Base-by-base conservation (phyloP, 2,888 invertebrate species). In the Homarus gammarus region DNA sequence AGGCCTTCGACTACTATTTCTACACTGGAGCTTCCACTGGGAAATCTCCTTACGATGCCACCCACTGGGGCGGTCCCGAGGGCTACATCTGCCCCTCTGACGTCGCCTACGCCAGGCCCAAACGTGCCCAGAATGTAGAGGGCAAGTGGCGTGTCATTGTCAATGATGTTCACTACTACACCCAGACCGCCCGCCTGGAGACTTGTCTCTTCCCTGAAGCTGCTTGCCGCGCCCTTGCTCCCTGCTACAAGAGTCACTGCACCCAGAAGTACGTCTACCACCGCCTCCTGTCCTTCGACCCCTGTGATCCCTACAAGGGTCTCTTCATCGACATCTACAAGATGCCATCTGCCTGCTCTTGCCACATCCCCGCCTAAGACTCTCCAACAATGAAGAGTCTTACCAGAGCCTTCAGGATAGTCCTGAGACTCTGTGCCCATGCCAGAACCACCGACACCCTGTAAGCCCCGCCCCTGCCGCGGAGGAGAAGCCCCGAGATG, bases 251-350 rank as follows among this genome's bases (percentile, higher is more conserved):
- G 70, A 93, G 92, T 83, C 84, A 90, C 77, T 93, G 93, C 84
- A 88, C 92, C 33, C 93, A 93, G 90, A 92, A 93, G 92, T 92
- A 91, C 75, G 91, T 92, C 83, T 92, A 93, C 91, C 93, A 93
- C 90, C 92, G 93, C 40, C 89, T 93, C 88, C 92, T 93, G 18
- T 93, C 93, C 72, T 92, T 85, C 56, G 92, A 93, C 79, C 92
- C 92, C n/a, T 93, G 93, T 56, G 92, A 93, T 61, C 91, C 92
- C 36, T 92, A 92, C 90, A 92, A 90, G 84, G 93, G 93, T 0
- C 92, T 93, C 75, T 93, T 93, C 92, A 93, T 93, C 51, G 93
- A 93, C 90, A 92, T 93, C n/a, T 93, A 93, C 92, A 92, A 92
- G 51, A 90, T 93, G 36, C 93, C 93, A 6, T 93, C 93, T 10